Percentiles rank a stretch among this genome's conserved stretches.
phyloP scores from a whole-genome alignment of 2,113 vertebrate genomes.

The Pyxicephalus adspersus region DNA sequence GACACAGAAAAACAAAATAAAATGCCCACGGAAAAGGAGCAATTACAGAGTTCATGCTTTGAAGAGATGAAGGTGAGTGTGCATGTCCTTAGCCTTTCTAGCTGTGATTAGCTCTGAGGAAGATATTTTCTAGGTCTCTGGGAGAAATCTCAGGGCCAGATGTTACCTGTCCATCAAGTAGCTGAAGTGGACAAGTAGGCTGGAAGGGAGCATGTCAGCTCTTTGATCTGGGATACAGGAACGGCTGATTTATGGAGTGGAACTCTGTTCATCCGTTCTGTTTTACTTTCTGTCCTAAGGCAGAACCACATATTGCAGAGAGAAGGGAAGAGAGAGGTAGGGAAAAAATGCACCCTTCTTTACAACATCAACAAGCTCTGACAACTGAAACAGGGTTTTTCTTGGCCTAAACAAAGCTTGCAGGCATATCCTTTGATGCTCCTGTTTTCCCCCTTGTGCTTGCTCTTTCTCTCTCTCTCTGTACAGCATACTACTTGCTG shows the following conservation, averaged over 20 bases:
- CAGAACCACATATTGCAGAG: constrained; percentile 88
- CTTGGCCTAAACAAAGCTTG: constrained; percentile 93
- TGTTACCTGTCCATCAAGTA: constrained; percentile 99
- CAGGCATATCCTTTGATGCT: constrained; percentile 94
- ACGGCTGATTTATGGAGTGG: constrained; percentile 95
- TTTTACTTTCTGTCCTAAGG: constrained; percentile 97
- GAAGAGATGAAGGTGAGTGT: constrained; percentile 75
- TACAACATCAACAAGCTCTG: constrained; percentile 99
- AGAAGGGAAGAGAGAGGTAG: constrained; percentile 69
- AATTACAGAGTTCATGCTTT: constrained; percentile 60
- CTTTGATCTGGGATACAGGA: constrained; percentile 97
- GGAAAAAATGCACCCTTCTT: constrained; percentile 68
- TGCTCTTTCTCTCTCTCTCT: constrained; percentile 66
- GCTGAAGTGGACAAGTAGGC: constrained; percentile 93
- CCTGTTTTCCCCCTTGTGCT: constrained; percentile 70
- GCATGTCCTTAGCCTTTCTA: constrained; percentile 68
- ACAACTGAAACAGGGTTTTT: constrained; percentile 95
- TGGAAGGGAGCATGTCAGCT: constrained; percentile 94
- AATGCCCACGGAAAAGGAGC: constrained; percentile 48
- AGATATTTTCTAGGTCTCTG: constrained; percentile 79
- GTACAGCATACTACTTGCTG: constrained; percentile 96
- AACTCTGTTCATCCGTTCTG: constrained; percentile 97
- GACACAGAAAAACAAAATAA: constrained; percentile 15
- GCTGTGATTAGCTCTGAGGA: constrained; percentile 80
- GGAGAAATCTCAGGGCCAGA: constrained; percentile 85